phyloP scores from a whole-genome alignment of 2,113 vertebrate species.

The Notothenia rossii region DNA sequence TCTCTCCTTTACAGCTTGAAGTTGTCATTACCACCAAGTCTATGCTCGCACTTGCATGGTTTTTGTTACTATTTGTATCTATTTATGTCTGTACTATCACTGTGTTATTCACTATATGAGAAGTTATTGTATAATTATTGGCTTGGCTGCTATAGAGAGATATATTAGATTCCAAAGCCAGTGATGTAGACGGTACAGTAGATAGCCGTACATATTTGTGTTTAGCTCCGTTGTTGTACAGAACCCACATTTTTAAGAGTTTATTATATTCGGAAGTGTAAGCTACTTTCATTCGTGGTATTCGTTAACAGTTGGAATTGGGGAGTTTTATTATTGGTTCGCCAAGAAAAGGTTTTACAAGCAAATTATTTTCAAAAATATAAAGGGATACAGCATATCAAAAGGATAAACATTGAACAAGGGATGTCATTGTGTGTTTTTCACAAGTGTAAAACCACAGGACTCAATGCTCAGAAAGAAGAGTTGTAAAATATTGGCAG shows the following conservation, averaged over 20 bases:
- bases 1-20: conserved; percentile 23
- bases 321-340: not conserved
- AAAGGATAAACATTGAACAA: conserved; percentile 6
- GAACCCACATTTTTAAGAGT: conserved; percentile 43
- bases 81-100: conserved; percentile 74
- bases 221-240: conserved; percentile 52
- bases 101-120: conserved; percentile 71
- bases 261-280: conserved; percentile 40
- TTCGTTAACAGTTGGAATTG: conserved; percentile 6
- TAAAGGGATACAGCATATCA: conserved; percentile 14
- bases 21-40: conserved; percentile 28
- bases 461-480: conserved; percentile 8
- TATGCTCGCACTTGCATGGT: conserved; percentile 67
- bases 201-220: conserved; percentile 32
- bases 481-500: not conserved
- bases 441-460: conserved; percentile 21
- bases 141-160: conserved; percentile 80
- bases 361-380: conserved; percentile 12
- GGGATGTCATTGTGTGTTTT: not conserved
- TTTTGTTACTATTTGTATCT: conserved; percentile 64
- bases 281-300: conserved; percentile 43
- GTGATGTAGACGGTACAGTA: conserved; percentile 44
- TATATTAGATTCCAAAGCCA: conserved; percentile 73
- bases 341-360: not conserved
- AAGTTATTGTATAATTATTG: conserved; percentile 61